Evolutionary conservation across 2,888 invertebrate species (phyloP).

Genomic region (Tromatobia lineatoria): DNA sequence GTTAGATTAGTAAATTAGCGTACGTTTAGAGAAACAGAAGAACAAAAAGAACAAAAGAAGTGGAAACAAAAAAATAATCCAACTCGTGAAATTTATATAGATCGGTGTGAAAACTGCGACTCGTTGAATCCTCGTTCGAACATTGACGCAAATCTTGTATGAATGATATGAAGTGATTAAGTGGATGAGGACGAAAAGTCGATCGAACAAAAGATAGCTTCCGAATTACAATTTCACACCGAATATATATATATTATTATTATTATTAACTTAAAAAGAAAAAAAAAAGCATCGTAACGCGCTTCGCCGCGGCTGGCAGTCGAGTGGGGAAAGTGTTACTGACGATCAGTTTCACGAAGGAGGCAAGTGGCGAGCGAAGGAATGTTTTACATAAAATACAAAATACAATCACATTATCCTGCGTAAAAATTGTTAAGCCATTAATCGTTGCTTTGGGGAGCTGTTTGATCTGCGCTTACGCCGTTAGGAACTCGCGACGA

Average conservation of each 20-base stretch:
- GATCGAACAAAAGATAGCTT: constrained; percentile 69
- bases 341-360: constrained; percentile 36
- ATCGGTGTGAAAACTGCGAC: constrained; percentile 41
- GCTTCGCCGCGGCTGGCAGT: constrained; percentile 26
- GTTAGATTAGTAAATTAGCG: constrained; percentile 40
- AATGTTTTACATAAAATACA: constrained; percentile 65
- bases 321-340: constrained; percentile 13
- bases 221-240: constrained; percentile 37
- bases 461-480: constrained; percentile 6
- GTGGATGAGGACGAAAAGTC: constrained; percentile 83
- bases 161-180: constrained; percentile 83
- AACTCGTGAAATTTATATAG: constrained; percentile 22
- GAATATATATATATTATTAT: constrained; percentile 35
- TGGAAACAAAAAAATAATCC: constrained; percentile 12
- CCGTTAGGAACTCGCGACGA: constrained; percentile 33
- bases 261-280: constrained; percentile 24
- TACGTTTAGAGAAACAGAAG: constrained; percentile 21
- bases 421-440: constrained; percentile 51
- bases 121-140: constrained; percentile 69
- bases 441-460: constrained; percentile 41
- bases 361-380: constrained; percentile 59
- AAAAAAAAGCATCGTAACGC: constrained; percentile 32
- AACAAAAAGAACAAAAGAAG: constrained; percentile 31
- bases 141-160: constrained; percentile 83
- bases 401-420: constrained; percentile 59